Evolutionary conservation across 2,113 vertebrate genomes (phyloP).

Genomic region (Mastomys natalensis): DNA sequence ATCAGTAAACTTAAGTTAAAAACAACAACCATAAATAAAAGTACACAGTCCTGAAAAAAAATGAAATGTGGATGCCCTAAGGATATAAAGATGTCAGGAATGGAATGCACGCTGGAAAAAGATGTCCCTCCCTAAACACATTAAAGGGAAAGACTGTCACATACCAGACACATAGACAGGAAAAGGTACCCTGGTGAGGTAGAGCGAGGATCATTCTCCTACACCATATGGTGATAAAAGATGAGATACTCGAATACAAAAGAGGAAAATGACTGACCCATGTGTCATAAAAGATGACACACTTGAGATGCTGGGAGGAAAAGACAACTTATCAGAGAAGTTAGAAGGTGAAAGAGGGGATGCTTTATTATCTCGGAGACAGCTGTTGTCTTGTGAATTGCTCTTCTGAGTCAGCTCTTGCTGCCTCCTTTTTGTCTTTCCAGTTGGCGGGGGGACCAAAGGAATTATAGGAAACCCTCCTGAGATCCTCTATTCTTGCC

Average conservation of each 20-base stretch:
- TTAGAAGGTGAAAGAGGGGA: slow-evolving; percentile 34
- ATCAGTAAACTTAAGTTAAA: slow-evolving; percentile 15
- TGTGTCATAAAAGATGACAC: slow-evolving; percentile 60
- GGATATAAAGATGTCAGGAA: slow-evolving; percentile 66
- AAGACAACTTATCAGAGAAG: slow-evolving; percentile 33
- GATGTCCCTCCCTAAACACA: slow-evolving; percentile 50
- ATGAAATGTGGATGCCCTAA: slow-evolving; percentile 8
- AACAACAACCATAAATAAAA: slow-evolving; percentile 14
- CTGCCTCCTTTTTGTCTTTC: background rate
- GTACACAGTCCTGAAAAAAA: background rate
- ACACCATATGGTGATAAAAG: background rate
- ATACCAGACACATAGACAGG: slow-evolving; percentile 13
- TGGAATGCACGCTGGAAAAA: background rate
- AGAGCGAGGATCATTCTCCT: background rate
- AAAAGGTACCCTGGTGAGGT: slow-evolving; percentile 18
- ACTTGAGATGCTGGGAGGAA: background rate
- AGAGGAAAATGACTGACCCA: slow-evolving; percentile 31
- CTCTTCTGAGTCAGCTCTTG: slow-evolving; percentile 15
- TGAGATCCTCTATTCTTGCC: background rate
- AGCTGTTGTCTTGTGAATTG: slow-evolving; percentile 49
- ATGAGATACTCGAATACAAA: background rate
- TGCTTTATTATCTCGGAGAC: slow-evolving; percentile 17
- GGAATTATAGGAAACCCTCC: slow-evolving; percentile 4
- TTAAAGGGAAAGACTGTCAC: slow-evolving; percentile 64
- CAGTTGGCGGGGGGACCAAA: accelerated